Evolutionary conservation across 2,888 invertebrate genomes (phyloP), one percentile per base, ranked within the genome.

Genomic region (Xylota segnis): DNA sequence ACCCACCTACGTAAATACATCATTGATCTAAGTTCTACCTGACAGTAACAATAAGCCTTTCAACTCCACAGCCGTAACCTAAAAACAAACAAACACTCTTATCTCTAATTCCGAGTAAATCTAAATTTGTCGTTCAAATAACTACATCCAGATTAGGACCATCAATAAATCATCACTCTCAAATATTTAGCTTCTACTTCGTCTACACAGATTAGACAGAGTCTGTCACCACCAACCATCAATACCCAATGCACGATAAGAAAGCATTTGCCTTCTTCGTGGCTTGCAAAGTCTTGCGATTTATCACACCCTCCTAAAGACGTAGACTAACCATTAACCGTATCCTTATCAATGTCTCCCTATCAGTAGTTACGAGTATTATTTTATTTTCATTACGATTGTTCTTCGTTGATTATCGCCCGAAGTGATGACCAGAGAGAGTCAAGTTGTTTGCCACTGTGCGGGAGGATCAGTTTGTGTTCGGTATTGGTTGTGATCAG

Each of bases 281-380:
- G 54, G 34, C 23, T 43, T 37, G 3, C 10, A 4, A 58, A 40
- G 29, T 56, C 56, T 32, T 32, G 29, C n/a, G 59, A 27, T 27
- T 71, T 66, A 74, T 63, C 74, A 16, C 63, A 58, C 16, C 14
- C 10, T 52, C 40, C 65, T 63, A 56, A 72, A 43, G 14, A 14
- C 37, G 37, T 34, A 45, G 61, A 45, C 45, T 66, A 59, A 34
- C 34, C 9, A 37, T 32, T n/a, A 23, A n/a, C 34, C 52, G 14
- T 43, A 18, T 63, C 16, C 61, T 83, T 83, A 78, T 83, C 83
- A 68, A 23, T 29, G 32, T 65, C 68, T 16, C n/a, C 37, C 45
- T 78, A 79, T 79, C 79, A 71, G 79, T 59, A 40, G 23, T 56
- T 32, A n/a, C n/a, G n/a, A n/a, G n/a, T n/a, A 45, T 58, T 66